Base-by-base conservation (phyloP, 1,140 invertebrate genomes). In the Tribolium madens region DNA sequence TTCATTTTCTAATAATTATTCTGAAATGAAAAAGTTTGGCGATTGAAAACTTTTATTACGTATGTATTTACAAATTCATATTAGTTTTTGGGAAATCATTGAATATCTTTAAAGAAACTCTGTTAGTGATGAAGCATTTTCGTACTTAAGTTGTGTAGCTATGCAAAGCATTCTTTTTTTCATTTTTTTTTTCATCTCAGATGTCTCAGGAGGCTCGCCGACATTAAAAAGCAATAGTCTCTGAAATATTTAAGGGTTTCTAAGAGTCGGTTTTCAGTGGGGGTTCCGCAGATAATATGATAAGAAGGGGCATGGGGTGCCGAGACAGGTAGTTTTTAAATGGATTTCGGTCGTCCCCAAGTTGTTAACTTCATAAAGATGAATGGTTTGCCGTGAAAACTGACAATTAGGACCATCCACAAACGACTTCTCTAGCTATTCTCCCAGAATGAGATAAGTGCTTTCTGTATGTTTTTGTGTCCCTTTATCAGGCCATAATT, bases 391-490 rank as follows among this genome's bases (percentile, higher is more conserved):
- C 47, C 14, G 72, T 73, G 77, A 79, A 82, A 81, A 80, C 73
- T 77, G 74, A 82, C 80, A 81, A 82, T 81, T 81, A 80, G 77
- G 70, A 60, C 73, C 77, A 64, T 75, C 75, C 70, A 76, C 73
- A 77, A 82, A 81, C 76, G 80, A 81, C 81, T 81, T 80, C 78
- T 77, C 75, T 78, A 80, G 60, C 81, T 79, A 81, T 81, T 82
- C 78, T 82, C 72, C 80, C 78, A 79, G 80, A 80, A 81, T 75
- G 76, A 81, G 79, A 82, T 82, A 82, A 82, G 81, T 76, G 75
- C 80, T 78, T 80, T 78, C 80, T 80, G 72, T 74, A 60, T 70
- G 75, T 57, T 46, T 64, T 69, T 52, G 13, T 53, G 76, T 69
- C 13, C 75, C 75, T 76, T 79, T 75, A 71, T 36, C 52, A 18